Evolutionary conservation across 2,888 invertebrate genomes (phyloP), one percentile per base, ranked within the genome.

Genomic region (Taphrorychus bicolor): DNA sequence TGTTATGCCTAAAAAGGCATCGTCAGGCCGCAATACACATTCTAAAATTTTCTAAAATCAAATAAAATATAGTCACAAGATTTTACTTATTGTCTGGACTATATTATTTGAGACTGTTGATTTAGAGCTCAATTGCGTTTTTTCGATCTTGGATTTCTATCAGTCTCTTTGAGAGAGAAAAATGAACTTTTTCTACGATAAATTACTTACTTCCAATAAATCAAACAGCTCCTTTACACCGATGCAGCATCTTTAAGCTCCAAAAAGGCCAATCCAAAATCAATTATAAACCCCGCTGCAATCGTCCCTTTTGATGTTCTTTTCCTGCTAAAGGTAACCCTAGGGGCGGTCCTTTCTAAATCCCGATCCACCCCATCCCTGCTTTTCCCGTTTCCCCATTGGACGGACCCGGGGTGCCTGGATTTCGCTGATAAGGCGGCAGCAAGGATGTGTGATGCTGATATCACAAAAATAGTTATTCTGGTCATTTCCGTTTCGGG

Each of bases 371-470:
- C 61, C 70, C 56, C 65, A 70, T 49, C 59, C 68, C 60, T 24
- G 42, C 9, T 41, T 18, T 56, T 23, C 49, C 45, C 45, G 16
- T 51, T 2, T 9, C 19, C 19, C 14, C 54, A 45, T 76, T 77
- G 76, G 77, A 76, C 65, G 66, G 64, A 59, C 24, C 56, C 64
- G 72, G 74, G 75, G 74, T 73, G 76, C 69, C 76, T 76, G 75
- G 62, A 66, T 68, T 52, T 16, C 66, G 62, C 70, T 74, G 77
- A 77, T 77, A 77, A 77, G 72, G 62, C 58, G 61, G 62, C 56
- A 52, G 63, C 74, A 72, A 72, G 77, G 74, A 75, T 76, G 74
- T 75, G 73, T 73, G 74, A 73, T 71, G 74, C 73, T 73, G 76
- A 75, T 76, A 76, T 70, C 64, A 60, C 65, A 71, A 72, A n/a